A percentile compares a stretch with the other conserved stretches of the same genome.
Evolutionary conservation across 2,797 vertebrate genomes (phyloP).

Genomic region (Cyprinella venusta): DNA sequence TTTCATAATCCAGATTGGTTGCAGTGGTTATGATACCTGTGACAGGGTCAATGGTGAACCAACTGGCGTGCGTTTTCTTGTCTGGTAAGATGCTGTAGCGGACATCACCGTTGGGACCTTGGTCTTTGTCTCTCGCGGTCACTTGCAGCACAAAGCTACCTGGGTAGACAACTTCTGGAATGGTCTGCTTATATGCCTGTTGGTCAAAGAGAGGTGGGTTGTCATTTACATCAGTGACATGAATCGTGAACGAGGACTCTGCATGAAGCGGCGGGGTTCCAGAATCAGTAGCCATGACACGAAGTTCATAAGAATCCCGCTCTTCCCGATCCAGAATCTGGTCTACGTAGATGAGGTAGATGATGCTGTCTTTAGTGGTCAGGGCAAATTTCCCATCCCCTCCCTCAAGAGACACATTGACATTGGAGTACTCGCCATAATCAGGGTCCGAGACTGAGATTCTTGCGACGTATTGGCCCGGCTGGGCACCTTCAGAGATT

Average conservation of each 20-base stretch:
- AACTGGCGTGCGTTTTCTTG: constrained; percentile 81
- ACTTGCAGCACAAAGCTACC: constrained; percentile 96
- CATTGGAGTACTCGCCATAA: constrained; percentile 95
- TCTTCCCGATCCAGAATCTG: constrained; percentile 92
- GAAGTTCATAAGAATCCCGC: constrained; percentile 90
- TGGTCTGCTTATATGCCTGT: constrained; percentile 89
- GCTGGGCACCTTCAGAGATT: constrained; percentile 96
- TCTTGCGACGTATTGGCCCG: constrained; percentile 93
- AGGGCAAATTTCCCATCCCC: constrained; percentile 97
- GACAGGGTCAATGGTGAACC: constrained; percentile 91
- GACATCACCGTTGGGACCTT: constrained; percentile 92
- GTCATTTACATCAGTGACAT: constrained; percentile 95
- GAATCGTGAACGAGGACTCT: constrained; percentile 94
- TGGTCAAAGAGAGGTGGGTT: constrained; percentile 94
- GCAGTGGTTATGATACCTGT: constrained; percentile 94
- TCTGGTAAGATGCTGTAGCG: constrained; percentile 86
- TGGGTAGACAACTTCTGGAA: constrained; percentile 92
- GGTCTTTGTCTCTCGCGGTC: constrained; percentile 93
- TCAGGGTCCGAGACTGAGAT: constrained; percentile 98
- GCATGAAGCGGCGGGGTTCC: constrained; percentile 92
- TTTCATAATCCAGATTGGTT: constrained; percentile 90
- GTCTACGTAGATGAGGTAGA: constrained; percentile 97
- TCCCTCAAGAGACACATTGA: constrained; percentile 95
- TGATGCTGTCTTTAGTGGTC: constrained; percentile 97
- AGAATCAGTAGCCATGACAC: constrained; percentile 93